Conservation (phyloP, 2,797 vertebrate genomes). For the Notolepis coatsorum region DNA sequence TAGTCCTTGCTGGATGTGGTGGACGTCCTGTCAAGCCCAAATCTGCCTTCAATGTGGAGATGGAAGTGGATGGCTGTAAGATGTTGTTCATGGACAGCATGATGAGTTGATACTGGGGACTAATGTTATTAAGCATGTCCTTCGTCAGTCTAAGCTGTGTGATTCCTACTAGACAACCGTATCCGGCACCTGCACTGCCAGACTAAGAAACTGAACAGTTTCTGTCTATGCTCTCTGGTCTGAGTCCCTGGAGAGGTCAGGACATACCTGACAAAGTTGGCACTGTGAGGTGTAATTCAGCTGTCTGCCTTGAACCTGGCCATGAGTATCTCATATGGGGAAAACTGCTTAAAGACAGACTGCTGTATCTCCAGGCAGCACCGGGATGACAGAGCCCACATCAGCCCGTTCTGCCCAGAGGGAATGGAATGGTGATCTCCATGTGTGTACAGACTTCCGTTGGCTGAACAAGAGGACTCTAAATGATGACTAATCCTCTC, state of each 20-base stretch:
- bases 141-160: slow-evolving; percentile 5
- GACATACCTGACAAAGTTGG: slow-evolving; percentile 16
- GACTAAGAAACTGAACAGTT: slow-evolving; percentile 22
- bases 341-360: no score
- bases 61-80: slow-evolving; percentile 21
- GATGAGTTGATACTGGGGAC: slow-evolving; percentile 33
- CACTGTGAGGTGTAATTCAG: slow-evolving; percentile 35
- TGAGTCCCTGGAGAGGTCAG: slow-evolving; percentile 21
- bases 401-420: slow-evolving; percentile 18
- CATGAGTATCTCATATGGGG: slow-evolving; percentile 43
- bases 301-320: slow-evolving; percentile 21
- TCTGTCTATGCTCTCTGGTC: slow-evolving; percentile 24
- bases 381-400: slow-evolving; percentile 25
- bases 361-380: slow-evolving; percentile 27
- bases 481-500: slow-evolving; percentile 1
- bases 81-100: slow-evolving; percentile 25
- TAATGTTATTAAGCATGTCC: slow-evolving; percentile 32
- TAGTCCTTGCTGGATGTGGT: no score
- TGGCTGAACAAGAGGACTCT: no score
- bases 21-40: no score
- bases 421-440: slow-evolving; percentile 8
- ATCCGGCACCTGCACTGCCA: neutral
- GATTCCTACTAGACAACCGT: slow-evolving; percentile 24
- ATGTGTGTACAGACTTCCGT: slow-evolving; percentile 8
- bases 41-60: no score